Evolutionary conservation across 2,113 vertebrate species (phyloP).

Genomic region (Rhinolophus sinicus): DNA sequence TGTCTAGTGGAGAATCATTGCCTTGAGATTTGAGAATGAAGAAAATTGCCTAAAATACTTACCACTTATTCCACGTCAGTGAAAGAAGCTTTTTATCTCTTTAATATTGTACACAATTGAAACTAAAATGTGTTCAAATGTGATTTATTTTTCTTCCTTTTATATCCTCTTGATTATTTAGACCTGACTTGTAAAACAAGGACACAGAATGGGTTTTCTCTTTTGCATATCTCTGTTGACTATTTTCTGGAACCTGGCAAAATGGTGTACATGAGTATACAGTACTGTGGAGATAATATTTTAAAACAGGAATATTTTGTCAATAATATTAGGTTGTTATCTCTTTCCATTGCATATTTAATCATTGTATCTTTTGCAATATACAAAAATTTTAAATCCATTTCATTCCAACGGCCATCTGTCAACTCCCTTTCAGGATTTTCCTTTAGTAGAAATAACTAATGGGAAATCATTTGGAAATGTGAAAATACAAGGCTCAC

Average conservation of each 20-base stretch:
- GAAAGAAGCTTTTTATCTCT: neutral
- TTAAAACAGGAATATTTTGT: neutral
- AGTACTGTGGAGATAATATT: neutral
- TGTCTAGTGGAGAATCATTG: neutral
- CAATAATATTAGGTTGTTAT: neutral
- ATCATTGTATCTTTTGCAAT: neutral
- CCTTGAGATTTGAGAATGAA: neutral
- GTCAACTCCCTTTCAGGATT: neutral
- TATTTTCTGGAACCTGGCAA: conserved; percentile 9
- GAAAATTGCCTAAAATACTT: neutral
- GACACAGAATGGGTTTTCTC: neutral
- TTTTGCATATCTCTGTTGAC: neutral
- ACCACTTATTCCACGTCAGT: neutral
- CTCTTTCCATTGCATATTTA: neutral
- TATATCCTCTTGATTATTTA: neutral
- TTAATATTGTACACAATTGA: neutral
- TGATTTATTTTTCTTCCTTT: neutral
- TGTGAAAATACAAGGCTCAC: neutral
- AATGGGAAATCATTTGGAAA: neutral
- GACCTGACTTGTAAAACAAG: neutral
- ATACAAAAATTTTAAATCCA: neutral
- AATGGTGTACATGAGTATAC: neutral
- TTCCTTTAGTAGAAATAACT: conserved; percentile 1
- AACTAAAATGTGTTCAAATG: neutral
- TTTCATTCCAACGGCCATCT: neutral